Evolutionary conservation across 2,797 vertebrate species (phyloP).

Genomic region (Ambastaia sidthimunki): DNA sequence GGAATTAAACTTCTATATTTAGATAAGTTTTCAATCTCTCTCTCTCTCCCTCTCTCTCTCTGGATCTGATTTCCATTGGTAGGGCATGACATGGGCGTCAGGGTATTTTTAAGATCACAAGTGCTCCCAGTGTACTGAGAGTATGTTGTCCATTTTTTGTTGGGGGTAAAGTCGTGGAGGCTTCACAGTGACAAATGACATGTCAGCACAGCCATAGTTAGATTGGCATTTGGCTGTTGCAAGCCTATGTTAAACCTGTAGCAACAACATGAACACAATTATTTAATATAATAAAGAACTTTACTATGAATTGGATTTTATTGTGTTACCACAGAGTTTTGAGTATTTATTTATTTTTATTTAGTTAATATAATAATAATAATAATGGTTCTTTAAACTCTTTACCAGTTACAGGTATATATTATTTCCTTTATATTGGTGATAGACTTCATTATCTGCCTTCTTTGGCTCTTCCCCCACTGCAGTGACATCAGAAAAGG

Average conservation of each 20-base stretch:
- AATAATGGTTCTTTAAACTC: too few species aligned
- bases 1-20: too few species aligned
- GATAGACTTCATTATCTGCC: not conserved
- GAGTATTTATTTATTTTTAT: too few species aligned
- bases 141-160: slow-evolving; percentile 4
- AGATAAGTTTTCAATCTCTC: too few species aligned
- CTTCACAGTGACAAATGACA: not conserved
- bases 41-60: not conserved
- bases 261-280: too few species aligned
- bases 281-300: too few species aligned
- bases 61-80: slow-evolving; percentile 44
- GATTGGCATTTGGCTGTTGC: not conserved
- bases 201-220: not conserved
- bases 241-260: not conserved
- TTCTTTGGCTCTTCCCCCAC: not conserved
- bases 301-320: too few species aligned
- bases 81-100: slow-evolving; percentile 20
- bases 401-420: too few species aligned
- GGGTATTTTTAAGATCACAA: slow-evolving; percentile 37
- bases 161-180: not conserved
- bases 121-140: slow-evolving; percentile 3
- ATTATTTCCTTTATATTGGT: too few species aligned
- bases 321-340: too few species aligned
- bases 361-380: too few species aligned
- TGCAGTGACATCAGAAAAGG: not conserved